Evolutionary conservation across 2,888 invertebrate genomes (phyloP).

Genomic region (Crioceris asparagi): DNA sequence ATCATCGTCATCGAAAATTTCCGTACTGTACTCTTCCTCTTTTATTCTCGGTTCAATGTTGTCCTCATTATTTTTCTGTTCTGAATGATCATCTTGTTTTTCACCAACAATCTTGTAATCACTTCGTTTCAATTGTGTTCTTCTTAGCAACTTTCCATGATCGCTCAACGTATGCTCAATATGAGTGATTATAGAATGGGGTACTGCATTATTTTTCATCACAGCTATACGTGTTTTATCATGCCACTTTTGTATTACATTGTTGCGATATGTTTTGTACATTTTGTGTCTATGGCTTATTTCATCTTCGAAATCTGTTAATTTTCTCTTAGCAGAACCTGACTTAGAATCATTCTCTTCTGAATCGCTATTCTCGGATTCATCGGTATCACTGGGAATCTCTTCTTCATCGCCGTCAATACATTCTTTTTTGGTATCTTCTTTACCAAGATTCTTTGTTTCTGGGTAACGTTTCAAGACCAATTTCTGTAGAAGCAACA

Average conservation of each 20-base stretch:
- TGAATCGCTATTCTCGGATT: slow-evolving; percentile 29
- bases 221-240: slow-evolving; percentile 73
- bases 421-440: slow-evolving; percentile 17
- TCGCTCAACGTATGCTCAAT: slow-evolving; percentile 78
- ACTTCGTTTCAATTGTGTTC: slow-evolving; percentile 70
- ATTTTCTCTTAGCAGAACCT: slow-evolving; percentile 43
- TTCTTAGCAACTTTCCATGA: slow-evolving; percentile 59
- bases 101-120: slow-evolving; percentile 57
- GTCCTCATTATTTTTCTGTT: slow-evolving; percentile 16
- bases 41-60: no score
- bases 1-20: slow-evolving; percentile 95
- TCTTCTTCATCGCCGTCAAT: slow-evolving; percentile 46
- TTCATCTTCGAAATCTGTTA: slow-evolving; percentile 48
- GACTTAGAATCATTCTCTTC: slow-evolving; percentile 22
- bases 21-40: slow-evolving; percentile 51
- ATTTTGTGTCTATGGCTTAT: slow-evolving; percentile 47
- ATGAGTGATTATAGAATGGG: slow-evolving; percentile 56
- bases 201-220: slow-evolving; percentile 48
- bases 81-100: no score
- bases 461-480: slow-evolving; percentile 57
- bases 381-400: slow-evolving; percentile 51
- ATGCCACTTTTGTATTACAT: slow-evolving; percentile 87
- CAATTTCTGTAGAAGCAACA: slow-evolving; percentile 48
- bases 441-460: slow-evolving; percentile 43
- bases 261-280: slow-evolving; percentile 61